Evolutionary conservation across 2,113 vertebrate genomes (phyloP), one percentile per base, ranked within the genome.

Genomic region (Oenanthe melanoleuca): DNA sequence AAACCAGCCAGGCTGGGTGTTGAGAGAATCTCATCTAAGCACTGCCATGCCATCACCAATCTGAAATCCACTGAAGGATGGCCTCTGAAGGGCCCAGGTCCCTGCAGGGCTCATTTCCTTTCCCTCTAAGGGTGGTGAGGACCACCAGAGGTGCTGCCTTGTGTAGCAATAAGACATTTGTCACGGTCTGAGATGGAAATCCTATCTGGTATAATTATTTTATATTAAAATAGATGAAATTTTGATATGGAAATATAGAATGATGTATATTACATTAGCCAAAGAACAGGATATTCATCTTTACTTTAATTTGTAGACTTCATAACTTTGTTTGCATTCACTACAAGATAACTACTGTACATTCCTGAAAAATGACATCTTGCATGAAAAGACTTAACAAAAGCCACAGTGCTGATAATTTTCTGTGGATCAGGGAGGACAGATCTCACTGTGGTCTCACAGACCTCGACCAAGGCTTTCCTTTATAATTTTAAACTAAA

Each of bases 181-280:
- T 96, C 93, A 90, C 4, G 0, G 77, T 89, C 72, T 61, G 69
- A 87, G 92, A 93, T 94, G 92, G 96, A 94, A 97, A 97, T 96
- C 85, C 70, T 96, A 94, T 91, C 92, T 89, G 81, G 75, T 95
- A 75, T 93, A 96, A 98, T 97, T 96, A 97, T 91, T 93, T 90
- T 90, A 88, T 95, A 94, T 97, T 97, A 97, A 98, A 98, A 97
- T 95, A 98, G 96, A 97, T 90, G 74, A 92, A 94, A 87, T 96
- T 96, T 97, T 97, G 96, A 96, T 96, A 95, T 69, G 74, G 92
- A 95, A 97, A 80, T 93, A 78, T 83, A 95, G 95, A 96, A 96
- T 66, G 52, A 65, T 96, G 73, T 80, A 47, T 79, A 82, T 97
- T 94, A 65, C 40, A 63, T 95, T 96, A 89, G 19, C 45, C 86